phyloP scores from a whole-genome alignment of 2,113 vertebrate genomes.

The Periophthalmodon schlosseri region DNA sequence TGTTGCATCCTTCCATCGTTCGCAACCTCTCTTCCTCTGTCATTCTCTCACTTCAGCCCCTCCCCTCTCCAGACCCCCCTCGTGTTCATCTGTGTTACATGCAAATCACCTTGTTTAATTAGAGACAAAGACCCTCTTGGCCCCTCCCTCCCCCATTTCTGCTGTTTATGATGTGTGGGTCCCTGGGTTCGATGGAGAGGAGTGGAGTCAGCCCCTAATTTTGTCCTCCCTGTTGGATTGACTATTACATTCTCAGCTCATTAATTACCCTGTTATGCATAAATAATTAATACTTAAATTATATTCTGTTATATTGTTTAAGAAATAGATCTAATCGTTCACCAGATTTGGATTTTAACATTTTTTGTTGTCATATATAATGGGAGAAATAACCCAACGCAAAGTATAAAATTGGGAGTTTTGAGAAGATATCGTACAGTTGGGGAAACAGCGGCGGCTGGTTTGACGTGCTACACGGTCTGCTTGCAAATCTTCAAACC shows the following conservation, averaged over 20 bases:
- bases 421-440: no score
- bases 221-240: slow-evolving; percentile 77
- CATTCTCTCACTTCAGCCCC: slow-evolving; percentile 23
- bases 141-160: slow-evolving; percentile 20
- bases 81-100: slow-evolving; percentile 68
- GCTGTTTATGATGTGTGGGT: slow-evolving; percentile 67
- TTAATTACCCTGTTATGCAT: slow-evolving; percentile 79
- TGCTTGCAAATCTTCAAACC: slow-evolving; percentile 7
- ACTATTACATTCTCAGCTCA: slow-evolving; percentile 79
- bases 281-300: slow-evolving; percentile 87
- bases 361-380: slow-evolving; percentile 76
- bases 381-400: slow-evolving; percentile 25
- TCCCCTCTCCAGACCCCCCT: slow-evolving; percentile 21
- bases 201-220: slow-evolving; percentile 66
- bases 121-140: slow-evolving; percentile 57
- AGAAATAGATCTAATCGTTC: slow-evolving; percentile 72
- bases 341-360: slow-evolving; percentile 66
- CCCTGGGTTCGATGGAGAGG: slow-evolving; percentile 35
- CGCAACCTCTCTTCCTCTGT: slow-evolving; percentile 2
- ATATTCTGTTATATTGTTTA: slow-evolving; percentile 73
- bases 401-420: slow-evolving; percentile 8
- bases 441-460: slow-evolving; percentile 4
- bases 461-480: slow-evolving; percentile 17
- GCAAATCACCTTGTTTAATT: slow-evolving; percentile 81
- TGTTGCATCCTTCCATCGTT: background rate